Base-by-base conservation (phyloP, 2,888 invertebrate species). In the Melanophora roralis region DNA sequence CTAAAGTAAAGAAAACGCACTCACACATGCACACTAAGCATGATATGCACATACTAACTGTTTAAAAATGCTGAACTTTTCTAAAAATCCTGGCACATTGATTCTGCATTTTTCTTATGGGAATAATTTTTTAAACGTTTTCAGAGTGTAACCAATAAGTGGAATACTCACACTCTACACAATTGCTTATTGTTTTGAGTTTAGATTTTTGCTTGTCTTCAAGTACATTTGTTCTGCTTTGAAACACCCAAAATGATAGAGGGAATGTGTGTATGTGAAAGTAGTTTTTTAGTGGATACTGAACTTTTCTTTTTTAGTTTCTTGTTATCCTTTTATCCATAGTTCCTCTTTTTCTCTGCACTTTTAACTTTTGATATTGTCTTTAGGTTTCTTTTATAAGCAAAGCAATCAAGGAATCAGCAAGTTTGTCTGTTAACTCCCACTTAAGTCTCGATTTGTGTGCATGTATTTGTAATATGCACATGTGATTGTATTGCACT, bases 81-180 rank as follows among this genome's bases (percentile, higher is more conserved):
- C 16, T 38, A 65, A 51, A 40, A 60, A 36, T 57, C 11, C 34
- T 49, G 19, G 9, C 64, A 57, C 47, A 38, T n/a, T 27, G 51
- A 23, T 40, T 16, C 7, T 16, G 23, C 23, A 57, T 7, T 59
- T 65, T 74, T 67, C 77, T 45, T 68, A 64, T 76, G 80, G 80
- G 80, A 80, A 80, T 80, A 73, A 77, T 73, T 68, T 77, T 62
- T 80, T 80, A 80, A 80, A 80, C 80, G 80, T 77, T 80, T 80
- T 59, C 68, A 36, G 57, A 68, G 80, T 80, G 80, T 80, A 80
- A 77, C 80, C 80, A 77, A 72, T 77, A 80, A 80, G 77, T 77
- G 80, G 57, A 68, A 38, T 64, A 80, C 80, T 77, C 80, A 80
- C 80, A 77, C 80, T 73, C 71, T 64, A 51, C 68, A 76, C 80